Conservation (phyloP, 2,888 invertebrate genomes). For the Tenthredo amoena region DNA sequence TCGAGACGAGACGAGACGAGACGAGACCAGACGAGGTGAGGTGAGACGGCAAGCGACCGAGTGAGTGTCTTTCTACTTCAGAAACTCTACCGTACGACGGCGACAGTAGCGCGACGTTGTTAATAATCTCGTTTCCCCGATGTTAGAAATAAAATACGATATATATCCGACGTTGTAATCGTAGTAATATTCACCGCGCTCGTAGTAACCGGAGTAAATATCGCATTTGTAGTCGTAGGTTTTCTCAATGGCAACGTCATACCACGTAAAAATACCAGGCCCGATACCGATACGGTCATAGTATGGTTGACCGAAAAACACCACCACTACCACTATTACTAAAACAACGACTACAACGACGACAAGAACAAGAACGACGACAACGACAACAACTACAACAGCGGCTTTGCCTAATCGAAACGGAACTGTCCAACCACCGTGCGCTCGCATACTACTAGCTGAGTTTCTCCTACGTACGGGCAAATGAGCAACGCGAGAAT, state of each 20-base stretch:
- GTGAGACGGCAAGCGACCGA: slow-evolving; percentile 49
- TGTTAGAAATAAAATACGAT: neutral
- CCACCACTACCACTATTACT: neutral
- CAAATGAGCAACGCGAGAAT: slow-evolving; percentile 72
- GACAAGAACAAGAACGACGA: slow-evolving; percentile 26
- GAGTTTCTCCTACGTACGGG: slow-evolving; percentile 56
- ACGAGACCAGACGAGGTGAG: slow-evolving; percentile 8
- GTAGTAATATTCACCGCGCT: neutral
- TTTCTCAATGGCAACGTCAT: slow-evolving; percentile 27
- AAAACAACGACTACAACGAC: slow-evolving; percentile 15
- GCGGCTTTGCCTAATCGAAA: slow-evolving; percentile 68
- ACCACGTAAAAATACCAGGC: neutral
- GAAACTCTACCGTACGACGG: slow-evolving; percentile 59
- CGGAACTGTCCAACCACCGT: slow-evolving; percentile 70
- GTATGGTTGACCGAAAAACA: slow-evolving; percentile 47
- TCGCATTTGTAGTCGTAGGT: slow-evolving; percentile 50
- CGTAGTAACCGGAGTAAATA: neutral
- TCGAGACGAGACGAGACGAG: slow-evolving; percentile 34
- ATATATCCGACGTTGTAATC: neutral
- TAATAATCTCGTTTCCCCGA: slow-evolving; percentile 14
- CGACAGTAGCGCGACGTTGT: slow-evolving; percentile 60
- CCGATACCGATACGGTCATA: slow-evolving; percentile 42
- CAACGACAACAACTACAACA: neutral
- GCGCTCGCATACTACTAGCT: slow-evolving; percentile 67
- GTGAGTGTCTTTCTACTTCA: slow-evolving; percentile 55